Conservation (phyloP, 2,797 vertebrate species). For the Momotus momota region DNA sequence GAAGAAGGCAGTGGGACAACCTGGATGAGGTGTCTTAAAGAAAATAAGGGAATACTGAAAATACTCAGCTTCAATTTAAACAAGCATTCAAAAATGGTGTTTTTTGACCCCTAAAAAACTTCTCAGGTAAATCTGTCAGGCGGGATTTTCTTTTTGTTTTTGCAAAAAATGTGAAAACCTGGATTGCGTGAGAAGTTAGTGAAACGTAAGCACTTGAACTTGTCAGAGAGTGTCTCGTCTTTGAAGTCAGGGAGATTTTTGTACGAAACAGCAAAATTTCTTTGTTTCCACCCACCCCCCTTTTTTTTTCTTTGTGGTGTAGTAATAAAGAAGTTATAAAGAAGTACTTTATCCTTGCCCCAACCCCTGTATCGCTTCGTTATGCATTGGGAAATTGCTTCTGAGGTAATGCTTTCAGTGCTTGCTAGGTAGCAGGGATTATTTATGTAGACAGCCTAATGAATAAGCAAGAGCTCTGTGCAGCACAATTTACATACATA, state of each 20-base stretch:
- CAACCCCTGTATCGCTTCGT: background rate
- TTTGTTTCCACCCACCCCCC: background rate
- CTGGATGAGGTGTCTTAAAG: background rate
- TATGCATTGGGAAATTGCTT: background rate
- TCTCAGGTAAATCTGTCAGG: background rate
- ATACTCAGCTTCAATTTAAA: background rate
- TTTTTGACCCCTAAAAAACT: background rate
- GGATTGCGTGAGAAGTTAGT: background rate
- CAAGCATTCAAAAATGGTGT: background rate
- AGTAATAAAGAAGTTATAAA: background rate
- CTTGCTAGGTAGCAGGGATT: background rate
- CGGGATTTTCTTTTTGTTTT: background rate
- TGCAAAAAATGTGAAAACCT: background rate
- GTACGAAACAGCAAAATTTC: background rate
- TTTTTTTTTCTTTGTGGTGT: background rate
- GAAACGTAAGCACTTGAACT: background rate
- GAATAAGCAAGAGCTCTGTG: background rate
- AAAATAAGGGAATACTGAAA: background rate
- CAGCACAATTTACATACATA: background rate
- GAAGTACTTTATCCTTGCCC: background rate
- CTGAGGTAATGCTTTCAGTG: background rate
- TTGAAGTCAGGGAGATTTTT: background rate
- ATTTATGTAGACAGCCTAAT: conserved; percentile 6
- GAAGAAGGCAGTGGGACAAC: background rate
- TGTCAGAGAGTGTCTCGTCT: background rate